A percentile compares a stretch with the other conserved stretches of the same genome.
Conservation (phyloP, 1,140 invertebrate species). For the Ridgeia piscesae region DNA sequence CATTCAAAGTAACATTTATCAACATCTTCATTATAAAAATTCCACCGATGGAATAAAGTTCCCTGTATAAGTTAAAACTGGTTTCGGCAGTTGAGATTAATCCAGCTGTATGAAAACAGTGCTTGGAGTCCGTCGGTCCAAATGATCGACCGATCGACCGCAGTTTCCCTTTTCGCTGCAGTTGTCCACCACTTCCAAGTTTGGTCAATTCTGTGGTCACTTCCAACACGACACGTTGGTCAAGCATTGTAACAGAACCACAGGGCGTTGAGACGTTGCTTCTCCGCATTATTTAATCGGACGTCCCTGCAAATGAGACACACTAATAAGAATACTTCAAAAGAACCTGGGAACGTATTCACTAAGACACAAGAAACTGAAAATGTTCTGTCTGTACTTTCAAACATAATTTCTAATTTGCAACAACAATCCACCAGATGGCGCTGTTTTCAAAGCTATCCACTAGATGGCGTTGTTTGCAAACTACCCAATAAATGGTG, state of each 20-base stretch:
- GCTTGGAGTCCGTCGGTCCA: background rate
- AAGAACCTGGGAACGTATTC: background rate
- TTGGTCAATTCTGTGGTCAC: background rate
- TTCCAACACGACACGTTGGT: background rate
- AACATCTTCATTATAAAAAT: conserved; percentile 2
- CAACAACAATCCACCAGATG: too few relatives aligned
- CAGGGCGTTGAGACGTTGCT: background rate
- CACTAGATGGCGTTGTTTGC: too few relatives aligned
- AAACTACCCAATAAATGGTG: too few relatives aligned
- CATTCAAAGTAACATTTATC: conserved; percentile 1
- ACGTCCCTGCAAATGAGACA: background rate
- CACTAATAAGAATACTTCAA: background rate
- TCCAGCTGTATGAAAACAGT: background rate
- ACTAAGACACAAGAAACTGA: too few relatives aligned
- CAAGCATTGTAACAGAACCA: background rate
- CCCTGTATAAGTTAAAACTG: conserved; percentile 5
- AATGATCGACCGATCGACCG: background rate
- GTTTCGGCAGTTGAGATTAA: background rate
- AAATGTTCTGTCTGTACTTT: too few relatives aligned
- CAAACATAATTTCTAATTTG: too few relatives aligned
- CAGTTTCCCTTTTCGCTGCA: background rate
- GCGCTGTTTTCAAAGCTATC: too few relatives aligned
- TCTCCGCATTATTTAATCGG: background rate
- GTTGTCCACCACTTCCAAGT: background rate
- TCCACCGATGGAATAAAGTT: background rate